phyloP scores from a whole-genome alignment of 2,113 vertebrate species.

The Platycercus adscitus region DNA sequence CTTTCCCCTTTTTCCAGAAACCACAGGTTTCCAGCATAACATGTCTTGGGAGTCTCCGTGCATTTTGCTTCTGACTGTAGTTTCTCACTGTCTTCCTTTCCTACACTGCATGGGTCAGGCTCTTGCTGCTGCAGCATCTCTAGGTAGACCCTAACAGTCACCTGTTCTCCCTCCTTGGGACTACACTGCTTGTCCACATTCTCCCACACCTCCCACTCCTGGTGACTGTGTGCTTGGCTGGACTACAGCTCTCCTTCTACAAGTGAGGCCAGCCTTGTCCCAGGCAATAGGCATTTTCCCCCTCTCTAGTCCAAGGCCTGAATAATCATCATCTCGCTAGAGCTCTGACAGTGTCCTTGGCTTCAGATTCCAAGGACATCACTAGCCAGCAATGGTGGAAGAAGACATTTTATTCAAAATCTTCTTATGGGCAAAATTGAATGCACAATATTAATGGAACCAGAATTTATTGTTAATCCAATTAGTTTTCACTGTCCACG shows the following conservation, averaged over 20 bases:
- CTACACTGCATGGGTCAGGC: not conserved
- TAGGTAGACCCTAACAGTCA: not conserved
- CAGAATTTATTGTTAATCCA: not conserved
- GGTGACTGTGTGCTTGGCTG: not conserved
- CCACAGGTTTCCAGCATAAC: not conserved
- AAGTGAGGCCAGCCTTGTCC: not conserved
- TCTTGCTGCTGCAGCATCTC: not conserved
- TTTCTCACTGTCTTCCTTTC: not conserved
- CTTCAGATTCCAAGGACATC: not conserved
- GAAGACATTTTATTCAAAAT: not conserved
- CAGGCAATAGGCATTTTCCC: not conserved
- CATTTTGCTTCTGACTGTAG: not conserved
- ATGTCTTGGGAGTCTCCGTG: not conserved
- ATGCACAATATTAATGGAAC: not conserved
- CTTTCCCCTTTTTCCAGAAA: not conserved
- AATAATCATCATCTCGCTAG: not conserved
- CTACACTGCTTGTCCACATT: not conserved
- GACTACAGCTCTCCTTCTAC: not conserved
- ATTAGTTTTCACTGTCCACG: not conserved
- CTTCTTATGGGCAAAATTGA: not conserved
- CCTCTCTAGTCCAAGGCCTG: not conserved
- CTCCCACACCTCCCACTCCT: not conserved
- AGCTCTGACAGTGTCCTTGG: not conserved
- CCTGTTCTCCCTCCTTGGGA: accelerated
- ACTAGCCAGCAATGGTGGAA: not conserved